Base-by-base conservation (phyloP, 2,888 invertebrate genomes). In the Notodonta ziczac region DNA sequence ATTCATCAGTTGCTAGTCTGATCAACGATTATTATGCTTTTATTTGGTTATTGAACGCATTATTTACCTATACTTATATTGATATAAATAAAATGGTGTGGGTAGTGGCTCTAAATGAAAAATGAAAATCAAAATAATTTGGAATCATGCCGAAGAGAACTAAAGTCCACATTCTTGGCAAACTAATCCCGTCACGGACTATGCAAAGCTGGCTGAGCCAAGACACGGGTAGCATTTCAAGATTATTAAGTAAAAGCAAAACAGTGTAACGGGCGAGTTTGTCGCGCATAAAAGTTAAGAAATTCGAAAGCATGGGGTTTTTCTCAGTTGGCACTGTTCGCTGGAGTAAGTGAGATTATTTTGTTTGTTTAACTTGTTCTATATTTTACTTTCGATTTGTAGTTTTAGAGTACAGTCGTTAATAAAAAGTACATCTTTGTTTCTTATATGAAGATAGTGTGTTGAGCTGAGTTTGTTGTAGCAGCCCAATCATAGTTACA, bases 211-310 rank as follows among this genome's bases (percentile, higher is more conserved):
- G 44, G n/a, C 12, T 12, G 24, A 44, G 56, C 44, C 39, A 12
- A 42, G 24, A 39, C 44, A 56, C 40, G 46, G 12, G 13, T 2
- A 46, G 53, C 32, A 50, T 24, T 16, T n/a, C 61, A 40, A 61
- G 48, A 61, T 67, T 65, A 63, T 62, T 57, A 63, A 63, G 50
- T 67, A 63, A 65, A 69, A 66, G 62, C 65, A 62, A 66, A 70
- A 62, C 65, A 66, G 53, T 69, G 65, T 66, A 55, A 44, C 40
- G 53, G 52, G 13, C 16, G 44, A 56, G 16, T 32, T 51, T 16
- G 24, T 56, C 14, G 54, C 48, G 46, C 46, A 58, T 65, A 59
- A 55, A 57, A 9, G 52, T 58, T 56, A 56, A 60, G 58, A 44
- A 61, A 58, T 56, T 58, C 46, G 8, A 56, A 54, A 54, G 54